phyloP scores from a whole-genome alignment of 2,113 vertebrate species.

The Centropristis striata region DNA sequence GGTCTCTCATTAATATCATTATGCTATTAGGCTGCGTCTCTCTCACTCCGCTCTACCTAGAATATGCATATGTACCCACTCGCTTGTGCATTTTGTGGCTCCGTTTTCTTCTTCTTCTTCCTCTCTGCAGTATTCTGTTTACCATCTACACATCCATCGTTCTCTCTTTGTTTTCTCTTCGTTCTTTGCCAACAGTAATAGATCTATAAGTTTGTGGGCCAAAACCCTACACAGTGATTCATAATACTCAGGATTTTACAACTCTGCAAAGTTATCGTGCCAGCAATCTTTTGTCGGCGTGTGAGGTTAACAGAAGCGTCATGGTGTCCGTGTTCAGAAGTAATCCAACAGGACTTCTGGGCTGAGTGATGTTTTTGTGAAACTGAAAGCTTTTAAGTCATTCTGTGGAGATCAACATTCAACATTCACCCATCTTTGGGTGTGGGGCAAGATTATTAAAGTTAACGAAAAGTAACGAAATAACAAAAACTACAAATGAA shows the following conservation, averaged over 20 bases:
- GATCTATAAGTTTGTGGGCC: not conserved
- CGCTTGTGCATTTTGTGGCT: not conserved
- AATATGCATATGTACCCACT: slow-evolving; percentile 19
- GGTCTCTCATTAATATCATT: slow-evolving; percentile 81
- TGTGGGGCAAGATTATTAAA: too few relatives aligned
- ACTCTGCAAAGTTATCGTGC: not conserved
- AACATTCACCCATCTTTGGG: too few relatives aligned
- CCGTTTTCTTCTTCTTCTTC: not conserved
- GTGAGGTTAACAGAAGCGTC: not conserved
- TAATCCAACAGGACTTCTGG: not conserved
- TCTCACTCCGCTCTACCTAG: slow-evolving; percentile 35
- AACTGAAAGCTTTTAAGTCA: not conserved
- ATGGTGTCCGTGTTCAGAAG: too few relatives aligned
- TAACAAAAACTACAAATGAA: too few relatives aligned
- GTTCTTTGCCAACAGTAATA: not conserved
- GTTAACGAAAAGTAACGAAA: too few relatives aligned
- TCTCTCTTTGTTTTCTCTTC: not conserved
- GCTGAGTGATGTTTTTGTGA: not conserved
- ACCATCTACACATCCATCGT: not conserved
- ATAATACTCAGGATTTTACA: not conserved
- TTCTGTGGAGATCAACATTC: too few relatives aligned
- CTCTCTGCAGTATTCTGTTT: slow-evolving; percentile 3
- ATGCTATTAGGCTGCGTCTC: slow-evolving; percentile 66
- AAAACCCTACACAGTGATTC: not conserved
- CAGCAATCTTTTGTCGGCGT: not conserved